These are phyloP conservation scores for Chunga burmeisteri DNA, from an alignment of 2,113 vertebrate genomes.

Conservation along the genomic window DNA sequence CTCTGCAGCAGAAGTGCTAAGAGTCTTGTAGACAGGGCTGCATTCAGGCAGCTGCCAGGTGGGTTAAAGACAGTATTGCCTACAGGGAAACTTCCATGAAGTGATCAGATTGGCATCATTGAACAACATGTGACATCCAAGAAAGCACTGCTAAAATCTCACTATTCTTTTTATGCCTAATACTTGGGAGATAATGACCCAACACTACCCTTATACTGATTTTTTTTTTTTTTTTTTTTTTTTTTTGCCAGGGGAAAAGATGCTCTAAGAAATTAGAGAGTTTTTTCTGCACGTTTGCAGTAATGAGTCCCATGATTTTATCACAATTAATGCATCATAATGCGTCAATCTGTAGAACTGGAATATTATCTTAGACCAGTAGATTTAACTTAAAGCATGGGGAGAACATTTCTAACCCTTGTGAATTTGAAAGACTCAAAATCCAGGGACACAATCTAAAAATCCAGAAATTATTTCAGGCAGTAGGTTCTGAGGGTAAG, in stretches of 20 bases:
- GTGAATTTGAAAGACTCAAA: not conserved
- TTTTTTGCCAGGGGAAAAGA: not conserved
- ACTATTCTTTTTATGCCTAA: not conserved
- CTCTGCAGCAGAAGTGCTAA: not conserved
- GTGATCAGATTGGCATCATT: not conserved
- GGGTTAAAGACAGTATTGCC: not conserved
- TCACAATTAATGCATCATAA: not conserved
- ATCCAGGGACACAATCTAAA: not conserved
- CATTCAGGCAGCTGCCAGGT: not conserved
- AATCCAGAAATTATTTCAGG: not conserved
- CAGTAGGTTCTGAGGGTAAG: not conserved
- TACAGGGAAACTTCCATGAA: not conserved
- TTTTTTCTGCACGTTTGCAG: not conserved
- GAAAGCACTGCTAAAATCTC: not conserved
- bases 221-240: not conserved
- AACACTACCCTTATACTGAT: rapidly evolving
- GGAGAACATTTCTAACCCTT: not conserved
- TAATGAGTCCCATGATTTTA: not conserved
- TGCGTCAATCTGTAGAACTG: not conserved
- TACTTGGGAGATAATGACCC: not conserved
- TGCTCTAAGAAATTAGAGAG: not conserved
- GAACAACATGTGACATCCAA: not conserved
- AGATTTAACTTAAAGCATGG: not conserved
- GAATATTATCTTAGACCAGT: not conserved
- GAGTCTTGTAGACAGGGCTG: not conserved